phyloP scores from a whole-genome alignment of 2,888 invertebrate genomes.

The Heteropelma amictum region DNA sequence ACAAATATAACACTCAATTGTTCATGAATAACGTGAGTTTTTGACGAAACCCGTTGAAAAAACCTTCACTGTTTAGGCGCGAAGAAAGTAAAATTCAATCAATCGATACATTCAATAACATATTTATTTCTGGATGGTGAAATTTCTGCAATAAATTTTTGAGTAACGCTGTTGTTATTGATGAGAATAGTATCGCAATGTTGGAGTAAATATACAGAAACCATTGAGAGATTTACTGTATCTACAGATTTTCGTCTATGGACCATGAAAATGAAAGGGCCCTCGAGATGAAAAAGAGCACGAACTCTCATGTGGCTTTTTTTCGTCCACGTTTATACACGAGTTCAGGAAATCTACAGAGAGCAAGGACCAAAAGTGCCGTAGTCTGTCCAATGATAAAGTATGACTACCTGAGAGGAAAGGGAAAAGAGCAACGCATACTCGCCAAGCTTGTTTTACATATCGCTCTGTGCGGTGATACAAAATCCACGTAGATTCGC shows the following conservation, averaged over 20 bases:
- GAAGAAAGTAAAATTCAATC: too few relatives aligned
- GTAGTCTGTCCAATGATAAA: constrained; percentile 54
- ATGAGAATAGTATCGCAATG: not conserved
- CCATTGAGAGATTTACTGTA: not conserved
- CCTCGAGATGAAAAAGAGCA: constrained; percentile 14
- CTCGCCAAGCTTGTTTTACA: constrained; percentile 55
- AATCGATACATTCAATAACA: too few relatives aligned
- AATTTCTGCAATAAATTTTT: too few relatives aligned
- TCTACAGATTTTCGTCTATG: not conserved
- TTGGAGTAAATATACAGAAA: not conserved
- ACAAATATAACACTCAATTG: too few relatives aligned
- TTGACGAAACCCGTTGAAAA: too few relatives aligned
- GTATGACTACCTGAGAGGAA: constrained; percentile 39
- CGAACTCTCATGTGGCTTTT: constrained; percentile 30
- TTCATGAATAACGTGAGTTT: too few relatives aligned
- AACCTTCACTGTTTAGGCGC: too few relatives aligned
- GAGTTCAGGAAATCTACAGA: not conserved
- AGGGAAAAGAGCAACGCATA: not conserved
- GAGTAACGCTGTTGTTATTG: not conserved
- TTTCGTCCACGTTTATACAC: constrained; percentile 7
- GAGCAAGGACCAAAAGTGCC: constrained; percentile 38
- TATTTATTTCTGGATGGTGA: too few relatives aligned
- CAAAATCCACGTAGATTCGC: constrained; percentile 48
- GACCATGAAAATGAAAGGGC: constrained; percentile 25
- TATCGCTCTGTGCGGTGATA: constrained; percentile 51